A percentile compares a stretch with the other conserved stretches of the same genome.
phyloP scores from a whole-genome alignment of 2,888 invertebrate species.

The Syrphus vitripennis region DNA sequence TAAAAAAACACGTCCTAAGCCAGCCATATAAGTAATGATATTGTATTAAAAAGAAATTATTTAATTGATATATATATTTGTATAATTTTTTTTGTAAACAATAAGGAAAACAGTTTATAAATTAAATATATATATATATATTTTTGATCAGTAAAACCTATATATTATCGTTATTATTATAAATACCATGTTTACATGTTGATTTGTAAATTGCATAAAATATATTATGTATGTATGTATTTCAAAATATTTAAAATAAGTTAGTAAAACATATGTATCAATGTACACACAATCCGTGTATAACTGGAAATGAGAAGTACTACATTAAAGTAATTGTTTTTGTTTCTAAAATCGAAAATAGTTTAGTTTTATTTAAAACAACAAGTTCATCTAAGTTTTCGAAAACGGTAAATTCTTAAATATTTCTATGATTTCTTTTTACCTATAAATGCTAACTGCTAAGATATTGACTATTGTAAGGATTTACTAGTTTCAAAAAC shows the following conservation, averaged over 20 bases:
- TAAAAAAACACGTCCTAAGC: conserved; percentile 68
- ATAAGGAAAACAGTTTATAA: conserved; percentile 43
- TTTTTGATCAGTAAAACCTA: conserved; percentile 69
- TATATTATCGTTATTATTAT: conserved; percentile 57
- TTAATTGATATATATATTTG: conserved; percentile 51
- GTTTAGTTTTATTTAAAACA: not conserved
- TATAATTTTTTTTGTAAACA: conserved; percentile 55
- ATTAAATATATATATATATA: conserved; percentile 28
- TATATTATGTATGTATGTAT: conserved; percentile 45
- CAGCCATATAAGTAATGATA: conserved; percentile 63
- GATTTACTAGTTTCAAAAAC: no score
- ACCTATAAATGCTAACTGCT: no score
- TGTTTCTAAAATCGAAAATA: conserved; percentile 64
- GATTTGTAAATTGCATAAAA: conserved; percentile 67
- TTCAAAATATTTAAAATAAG: conserved; percentile 45
- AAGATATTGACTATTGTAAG: no score
- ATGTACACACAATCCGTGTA: conserved; percentile 64
- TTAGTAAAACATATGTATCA: conserved; percentile 37
- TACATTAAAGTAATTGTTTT: conserved; percentile 68
- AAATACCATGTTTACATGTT: conserved; percentile 63
- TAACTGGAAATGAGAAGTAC: conserved; percentile 55
- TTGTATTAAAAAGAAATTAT: conserved; percentile 40
- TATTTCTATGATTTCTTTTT: no score
- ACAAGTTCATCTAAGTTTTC: no score
- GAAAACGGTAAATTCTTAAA: not conserved